These are phyloP conservation scores for Meloidogyne chitwoodi DNA, from an alignment of 1,140 invertebrate species.

Conservation along the genomic window DNA sequence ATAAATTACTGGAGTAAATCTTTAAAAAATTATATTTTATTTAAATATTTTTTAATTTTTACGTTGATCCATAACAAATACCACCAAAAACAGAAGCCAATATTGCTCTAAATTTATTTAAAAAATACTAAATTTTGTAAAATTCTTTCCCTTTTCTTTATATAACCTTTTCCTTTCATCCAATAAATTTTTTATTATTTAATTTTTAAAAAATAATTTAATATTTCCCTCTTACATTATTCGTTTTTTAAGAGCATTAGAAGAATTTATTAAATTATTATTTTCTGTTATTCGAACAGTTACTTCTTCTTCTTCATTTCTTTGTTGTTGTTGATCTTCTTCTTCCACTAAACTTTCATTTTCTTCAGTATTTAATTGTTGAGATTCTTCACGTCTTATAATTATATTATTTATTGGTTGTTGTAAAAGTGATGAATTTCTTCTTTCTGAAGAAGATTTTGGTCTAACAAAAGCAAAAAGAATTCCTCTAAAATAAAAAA, in stretches of 20 bases:
- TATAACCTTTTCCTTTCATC: no score
- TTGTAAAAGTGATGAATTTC: neutral
- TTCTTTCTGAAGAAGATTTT: neutral
- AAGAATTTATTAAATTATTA: neutral
- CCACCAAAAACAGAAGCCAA: conserved; percentile 60
- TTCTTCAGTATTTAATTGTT: conserved; percentile 3
- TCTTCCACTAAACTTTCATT: neutral
- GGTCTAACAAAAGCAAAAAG: conserved; percentile 38
- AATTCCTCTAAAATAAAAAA: conserved; percentile 34
- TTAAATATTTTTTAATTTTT: conserved; percentile 3
- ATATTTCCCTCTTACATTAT: neutral
- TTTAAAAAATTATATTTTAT: conserved; percentile 29
- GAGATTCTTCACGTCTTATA: neutral
- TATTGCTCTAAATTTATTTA: conserved; percentile 55
- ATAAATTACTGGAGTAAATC: conserved; percentile 60
- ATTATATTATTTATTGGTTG: neutral
- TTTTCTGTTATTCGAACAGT: neutral
- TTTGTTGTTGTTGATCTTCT: no score
- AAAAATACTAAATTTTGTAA: no score
- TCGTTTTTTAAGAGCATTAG: neutral
- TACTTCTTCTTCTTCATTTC: neutral
- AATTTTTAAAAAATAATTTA: neutral
- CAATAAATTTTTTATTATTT: no score
- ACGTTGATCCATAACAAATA: conserved; percentile 61
- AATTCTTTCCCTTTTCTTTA: no score